Conservation (phyloP, 2,888 invertebrate species). For the Agonopterix heracliana region DNA sequence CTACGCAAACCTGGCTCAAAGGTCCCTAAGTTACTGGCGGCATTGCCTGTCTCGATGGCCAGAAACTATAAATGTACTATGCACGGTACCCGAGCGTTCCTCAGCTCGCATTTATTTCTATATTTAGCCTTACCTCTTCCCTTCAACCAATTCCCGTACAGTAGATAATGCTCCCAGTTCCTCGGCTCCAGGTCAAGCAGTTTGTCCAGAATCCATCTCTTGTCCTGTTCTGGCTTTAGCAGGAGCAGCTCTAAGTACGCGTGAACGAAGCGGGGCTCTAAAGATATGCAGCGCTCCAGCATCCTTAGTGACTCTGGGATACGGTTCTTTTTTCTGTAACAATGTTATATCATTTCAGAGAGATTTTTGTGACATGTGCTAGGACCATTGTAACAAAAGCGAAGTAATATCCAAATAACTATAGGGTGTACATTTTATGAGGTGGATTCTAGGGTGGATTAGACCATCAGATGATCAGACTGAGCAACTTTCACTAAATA, state of each 20-base stretch:
- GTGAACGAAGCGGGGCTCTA: slow-evolving; percentile 82
- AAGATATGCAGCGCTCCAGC: slow-evolving; percentile 80
- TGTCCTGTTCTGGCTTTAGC: slow-evolving; percentile 68
- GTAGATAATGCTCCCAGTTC: slow-evolving; percentile 81
- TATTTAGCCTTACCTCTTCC: slow-evolving; percentile 71
- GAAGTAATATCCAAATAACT: no score
- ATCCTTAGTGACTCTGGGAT: slow-evolving; percentile 79
- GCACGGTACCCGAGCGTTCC: no score
- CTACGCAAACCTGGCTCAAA: no score
- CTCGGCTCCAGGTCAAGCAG: slow-evolving; percentile 80
- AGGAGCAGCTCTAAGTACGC: slow-evolving; percentile 82
- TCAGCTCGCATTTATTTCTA: no score
- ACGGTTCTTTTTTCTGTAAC: slow-evolving; percentile 80
- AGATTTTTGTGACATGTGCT: neutral
- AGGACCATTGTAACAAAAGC: neutral
- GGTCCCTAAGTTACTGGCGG: no score
- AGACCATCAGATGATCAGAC: no score
- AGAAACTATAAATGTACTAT: no score
- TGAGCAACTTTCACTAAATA: no score
- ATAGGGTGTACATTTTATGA: no score
- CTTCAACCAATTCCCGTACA: slow-evolving; percentile 83
- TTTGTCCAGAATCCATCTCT: slow-evolving; percentile 75
- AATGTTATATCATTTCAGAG: no score
- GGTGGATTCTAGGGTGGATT: no score
- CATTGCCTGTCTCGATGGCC: no score